Conservation (phyloP, 2,888 invertebrate species). For the Nomada hirtipes region DNA sequence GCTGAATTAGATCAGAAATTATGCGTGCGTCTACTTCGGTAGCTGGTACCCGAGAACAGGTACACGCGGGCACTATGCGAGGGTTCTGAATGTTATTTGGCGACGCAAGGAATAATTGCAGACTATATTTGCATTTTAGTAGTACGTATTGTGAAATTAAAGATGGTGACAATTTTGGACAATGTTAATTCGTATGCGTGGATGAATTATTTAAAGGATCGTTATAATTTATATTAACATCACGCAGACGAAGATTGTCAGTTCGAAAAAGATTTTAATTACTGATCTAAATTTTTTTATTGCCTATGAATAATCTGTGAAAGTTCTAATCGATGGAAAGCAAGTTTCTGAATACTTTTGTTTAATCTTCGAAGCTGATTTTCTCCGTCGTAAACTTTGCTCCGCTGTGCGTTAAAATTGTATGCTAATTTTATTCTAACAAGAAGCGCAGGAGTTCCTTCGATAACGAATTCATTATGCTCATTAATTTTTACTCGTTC, state of each 20-base stretch:
- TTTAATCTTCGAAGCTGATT: background rate
- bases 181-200: too few relatives aligned
- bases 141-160: background rate
- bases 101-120: too few relatives aligned
- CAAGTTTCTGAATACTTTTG: background rate
- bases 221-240: too few relatives aligned
- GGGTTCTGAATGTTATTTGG: too few relatives aligned
- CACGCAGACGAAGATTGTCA: background rate
- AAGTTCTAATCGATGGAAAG: background rate
- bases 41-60: background rate
- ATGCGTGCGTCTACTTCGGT: background rate
- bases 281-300: background rate
- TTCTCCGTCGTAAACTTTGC: background rate
- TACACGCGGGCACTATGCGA: too few relatives aligned
- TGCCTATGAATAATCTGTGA: background rate
- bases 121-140: background rate
- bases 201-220: too few relatives aligned
- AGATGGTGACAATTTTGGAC: too few relatives aligned
- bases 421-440: background rate
- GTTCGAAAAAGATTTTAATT: too few relatives aligned
- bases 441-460: background rate
- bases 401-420: background rate
- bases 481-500: background rate
- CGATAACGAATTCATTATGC: background rate
- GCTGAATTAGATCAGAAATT: conserved; percentile 7